Conservation (phyloP, 2,113 vertebrate genomes). For the Ptilorrhoa leucosticta region DNA sequence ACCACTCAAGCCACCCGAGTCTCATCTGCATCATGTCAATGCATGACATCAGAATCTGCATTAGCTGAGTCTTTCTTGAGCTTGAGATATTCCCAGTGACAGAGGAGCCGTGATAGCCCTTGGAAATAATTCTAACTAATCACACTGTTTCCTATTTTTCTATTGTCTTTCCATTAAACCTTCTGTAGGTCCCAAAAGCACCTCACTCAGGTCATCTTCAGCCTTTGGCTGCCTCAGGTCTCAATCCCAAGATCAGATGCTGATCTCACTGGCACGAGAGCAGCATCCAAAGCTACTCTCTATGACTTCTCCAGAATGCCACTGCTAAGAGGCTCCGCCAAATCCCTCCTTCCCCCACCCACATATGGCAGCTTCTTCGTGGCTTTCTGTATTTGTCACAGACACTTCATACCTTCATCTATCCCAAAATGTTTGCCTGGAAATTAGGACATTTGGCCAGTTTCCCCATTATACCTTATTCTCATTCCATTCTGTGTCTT, state of each 20-base stretch:
- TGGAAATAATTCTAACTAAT: neutral
- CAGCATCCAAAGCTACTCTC: neutral
- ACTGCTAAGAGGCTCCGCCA: neutral
- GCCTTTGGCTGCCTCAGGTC: neutral
- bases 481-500: neutral
- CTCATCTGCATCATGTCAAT: neutral
- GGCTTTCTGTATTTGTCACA: neutral
- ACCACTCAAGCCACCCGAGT: fast-evolving
- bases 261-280: neutral
- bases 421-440: neutral
- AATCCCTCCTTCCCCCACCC: neutral
- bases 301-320: neutral
- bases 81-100: neutral
- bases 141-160: neutral
- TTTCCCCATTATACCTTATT: neutral
- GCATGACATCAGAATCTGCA: neutral
- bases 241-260: neutral
- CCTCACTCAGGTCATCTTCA: fast-evolving
- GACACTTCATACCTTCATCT: neutral
- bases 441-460: neutral
- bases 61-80: neutral
- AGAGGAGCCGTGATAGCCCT: neutral
- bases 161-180: neutral
- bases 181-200: neutral
- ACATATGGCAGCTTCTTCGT: neutral